These are phyloP conservation scores for Dasyprocta punctata DNA, from an alignment of 2,113 vertebrate species.

Conservation along the genomic window DNA sequence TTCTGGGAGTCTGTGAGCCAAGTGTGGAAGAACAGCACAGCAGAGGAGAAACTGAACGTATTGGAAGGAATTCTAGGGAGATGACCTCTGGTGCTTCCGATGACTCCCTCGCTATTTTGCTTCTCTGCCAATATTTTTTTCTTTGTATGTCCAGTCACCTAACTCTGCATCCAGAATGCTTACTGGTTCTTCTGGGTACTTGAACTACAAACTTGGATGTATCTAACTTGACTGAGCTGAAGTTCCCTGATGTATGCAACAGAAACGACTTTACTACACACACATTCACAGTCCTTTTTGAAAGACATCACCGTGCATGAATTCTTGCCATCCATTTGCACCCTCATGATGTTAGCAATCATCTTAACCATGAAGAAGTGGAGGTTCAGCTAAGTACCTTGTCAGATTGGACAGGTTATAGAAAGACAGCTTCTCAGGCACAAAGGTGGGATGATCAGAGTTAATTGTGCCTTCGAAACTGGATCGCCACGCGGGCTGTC, in stretches of 20 bases:
- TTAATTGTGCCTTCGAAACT: rapidly evolving
- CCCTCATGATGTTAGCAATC: rapidly evolving
- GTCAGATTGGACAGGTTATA: background rate
- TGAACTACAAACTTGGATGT: background rate
- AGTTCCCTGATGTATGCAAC: rapidly evolving
- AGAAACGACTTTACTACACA: background rate
- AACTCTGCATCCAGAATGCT: rapidly evolving
- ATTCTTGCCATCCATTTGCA: no score
- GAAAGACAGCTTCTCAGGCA: background rate
- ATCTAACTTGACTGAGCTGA: rapidly evolving
- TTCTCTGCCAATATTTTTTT: background rate
- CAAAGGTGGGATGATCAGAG: no score
- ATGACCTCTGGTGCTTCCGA: background rate
- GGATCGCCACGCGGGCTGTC: rapidly evolving
- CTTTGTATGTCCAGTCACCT: no score
- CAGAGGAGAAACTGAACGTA: background rate
- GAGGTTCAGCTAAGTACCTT: rapidly evolving
- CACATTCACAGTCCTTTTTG: no score
- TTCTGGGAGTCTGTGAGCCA: background rate
- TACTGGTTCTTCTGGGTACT: rapidly evolving
- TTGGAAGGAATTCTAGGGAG: background rate
- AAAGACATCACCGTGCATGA: no score
- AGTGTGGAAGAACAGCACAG: no score
- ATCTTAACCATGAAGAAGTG: rapidly evolving
- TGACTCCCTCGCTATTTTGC: background rate